Conservation (phyloP, 2,113 vertebrate genomes). For the Corapipo altera region DNA sequence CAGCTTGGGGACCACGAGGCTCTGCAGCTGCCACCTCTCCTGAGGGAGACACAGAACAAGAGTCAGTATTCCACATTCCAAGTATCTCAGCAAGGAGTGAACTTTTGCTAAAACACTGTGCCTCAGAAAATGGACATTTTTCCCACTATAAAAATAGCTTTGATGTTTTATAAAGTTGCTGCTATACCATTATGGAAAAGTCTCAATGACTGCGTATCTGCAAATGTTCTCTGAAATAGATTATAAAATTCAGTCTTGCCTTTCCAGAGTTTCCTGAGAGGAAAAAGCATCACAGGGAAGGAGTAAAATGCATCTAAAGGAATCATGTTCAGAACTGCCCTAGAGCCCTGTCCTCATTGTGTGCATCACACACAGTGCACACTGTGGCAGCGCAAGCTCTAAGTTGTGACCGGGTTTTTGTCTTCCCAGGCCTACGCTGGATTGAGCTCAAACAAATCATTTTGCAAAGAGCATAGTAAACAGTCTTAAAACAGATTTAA, state of each 20-base stretch:
- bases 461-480: neutral
- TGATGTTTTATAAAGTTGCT: neutral
- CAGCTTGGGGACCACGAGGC: rapidly evolving
- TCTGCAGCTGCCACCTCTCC: neutral
- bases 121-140: neutral
- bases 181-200: neutral
- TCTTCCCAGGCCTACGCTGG: neutral
- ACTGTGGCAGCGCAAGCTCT: rapidly evolving
- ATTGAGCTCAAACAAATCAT: neutral
- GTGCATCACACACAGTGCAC: neutral
- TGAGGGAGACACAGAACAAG: neutral
- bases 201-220: neutral
- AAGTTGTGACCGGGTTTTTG: neutral
- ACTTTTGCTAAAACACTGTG: neutral
- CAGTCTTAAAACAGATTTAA: neutral
- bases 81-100: neutral
- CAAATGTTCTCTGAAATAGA: neutral
- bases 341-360: neutral
- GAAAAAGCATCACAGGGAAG: neutral
- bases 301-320: neutral
- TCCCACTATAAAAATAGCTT: neutral
- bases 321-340: neutral
- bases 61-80: neutral
- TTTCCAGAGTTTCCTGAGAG: neutral
- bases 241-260: neutral